Conservation (phyloP, 2,888 invertebrate genomes). For the Ormyrus nitidulus region DNA sequence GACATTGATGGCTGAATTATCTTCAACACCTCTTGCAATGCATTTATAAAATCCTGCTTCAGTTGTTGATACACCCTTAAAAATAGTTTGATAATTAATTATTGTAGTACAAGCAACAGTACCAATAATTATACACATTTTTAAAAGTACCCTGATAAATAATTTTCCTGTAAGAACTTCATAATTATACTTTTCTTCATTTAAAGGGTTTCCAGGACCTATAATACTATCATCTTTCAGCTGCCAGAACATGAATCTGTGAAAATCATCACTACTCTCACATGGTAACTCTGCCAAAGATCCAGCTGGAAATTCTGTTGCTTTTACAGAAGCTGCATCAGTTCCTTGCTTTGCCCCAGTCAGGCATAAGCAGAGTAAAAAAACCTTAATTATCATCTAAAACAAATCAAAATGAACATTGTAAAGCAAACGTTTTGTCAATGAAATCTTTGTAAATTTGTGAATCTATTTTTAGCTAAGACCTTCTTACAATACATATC, state of each 20-base stretch:
- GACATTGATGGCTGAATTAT: slow-evolving; percentile 77
- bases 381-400: slow-evolving; percentile 51
- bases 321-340: slow-evolving; percentile 63
- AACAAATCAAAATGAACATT: slow-evolving; percentile 29
- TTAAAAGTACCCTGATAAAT: slow-evolving; percentile 78
- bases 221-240: slow-evolving; percentile 78
- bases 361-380: slow-evolving; percentile 61
- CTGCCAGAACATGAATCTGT: slow-evolving; percentile 84
- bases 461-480: neutral
- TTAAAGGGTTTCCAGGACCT: slow-evolving; percentile 80
- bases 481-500: neutral
- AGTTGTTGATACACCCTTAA: slow-evolving; percentile 79
- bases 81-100: neutral
- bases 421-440: neutral
- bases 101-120: neutral
- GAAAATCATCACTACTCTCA: slow-evolving; percentile 80
- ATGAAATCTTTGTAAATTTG: slow-evolving; percentile 13
- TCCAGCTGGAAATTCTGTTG: slow-evolving; percentile 79
- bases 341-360: slow-evolving; percentile 50
- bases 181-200: slow-evolving; percentile 82
- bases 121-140: slow-evolving; percentile 12
- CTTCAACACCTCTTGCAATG: slow-evolving; percentile 79
- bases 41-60: slow-evolving; percentile 83
- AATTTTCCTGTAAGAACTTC: slow-evolving; percentile 83
- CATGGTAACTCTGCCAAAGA: slow-evolving; percentile 80